These are phyloP conservation scores for Lasioglossum oenotherae DNA, from an alignment of 2,888 invertebrate species.

Conservation along the genomic window DNA sequence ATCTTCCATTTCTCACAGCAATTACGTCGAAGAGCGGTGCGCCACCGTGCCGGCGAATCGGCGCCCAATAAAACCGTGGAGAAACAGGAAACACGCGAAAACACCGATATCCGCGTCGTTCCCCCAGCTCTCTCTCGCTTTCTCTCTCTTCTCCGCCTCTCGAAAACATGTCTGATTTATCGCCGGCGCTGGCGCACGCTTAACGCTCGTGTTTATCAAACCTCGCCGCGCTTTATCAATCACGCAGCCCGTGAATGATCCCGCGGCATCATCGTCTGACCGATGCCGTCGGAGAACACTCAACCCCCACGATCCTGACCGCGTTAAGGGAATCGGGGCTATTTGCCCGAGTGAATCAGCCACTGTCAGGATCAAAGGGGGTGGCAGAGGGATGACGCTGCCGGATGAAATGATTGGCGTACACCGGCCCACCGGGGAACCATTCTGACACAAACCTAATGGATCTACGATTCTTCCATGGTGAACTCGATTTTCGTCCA, in stretches of 20 bases:
- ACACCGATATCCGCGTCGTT: constrained; percentile 35
- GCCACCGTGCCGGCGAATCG: constrained; percentile 27
- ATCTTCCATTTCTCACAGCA: constrained; percentile 23
- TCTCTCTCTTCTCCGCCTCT: not conserved
- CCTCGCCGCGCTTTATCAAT: constrained; percentile 47
- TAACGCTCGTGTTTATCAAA: constrained; percentile 53
- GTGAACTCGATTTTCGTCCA: not conserved
- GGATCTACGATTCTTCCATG: not conserved
- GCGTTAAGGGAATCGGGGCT: constrained; percentile 58
- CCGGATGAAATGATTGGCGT: constrained; percentile 73
- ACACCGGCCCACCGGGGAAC: constrained; percentile 62
- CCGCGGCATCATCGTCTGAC: constrained; percentile 40
- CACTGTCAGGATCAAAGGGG: constrained; percentile 61
- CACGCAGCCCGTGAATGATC: constrained; percentile 51
- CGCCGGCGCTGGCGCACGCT: constrained; percentile 27
- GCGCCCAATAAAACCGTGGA: constrained; percentile 33
- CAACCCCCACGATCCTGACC: constrained; percentile 32
- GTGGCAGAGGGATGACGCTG: constrained; percentile 58
- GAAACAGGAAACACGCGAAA: constrained; percentile 29
- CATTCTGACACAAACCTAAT: constrained; percentile 34
- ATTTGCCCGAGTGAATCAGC: constrained; percentile 72
- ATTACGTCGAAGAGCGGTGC: constrained; percentile 19
- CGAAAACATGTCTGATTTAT: constrained; percentile 54
- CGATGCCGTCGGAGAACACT: constrained; percentile 9
- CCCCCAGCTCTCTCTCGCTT: not conserved